These are phyloP conservation scores for Crotalus tigris DNA, from an alignment of 2,113 vertebrate species.

Conservation along the genomic window DNA sequence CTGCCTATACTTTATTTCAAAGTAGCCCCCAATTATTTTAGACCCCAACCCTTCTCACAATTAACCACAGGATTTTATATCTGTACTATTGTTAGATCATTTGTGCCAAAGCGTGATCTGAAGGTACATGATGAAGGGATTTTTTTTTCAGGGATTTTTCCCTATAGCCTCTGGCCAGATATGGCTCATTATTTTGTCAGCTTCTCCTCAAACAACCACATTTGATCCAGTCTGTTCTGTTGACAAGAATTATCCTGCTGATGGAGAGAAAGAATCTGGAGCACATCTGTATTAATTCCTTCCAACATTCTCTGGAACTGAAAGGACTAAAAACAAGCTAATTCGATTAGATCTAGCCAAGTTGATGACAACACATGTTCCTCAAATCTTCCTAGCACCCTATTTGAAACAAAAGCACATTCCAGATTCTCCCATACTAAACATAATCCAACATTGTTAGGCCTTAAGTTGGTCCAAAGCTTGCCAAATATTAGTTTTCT, in stretches of 20 bases:
- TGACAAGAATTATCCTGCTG: not conserved
- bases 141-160: not conserved
- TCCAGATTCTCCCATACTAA: not conserved
- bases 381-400: not conserved
- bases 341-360: not conserved
- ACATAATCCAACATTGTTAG: not conserved
- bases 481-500: not conserved
- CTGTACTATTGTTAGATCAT: not conserved
- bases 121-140: not conserved
- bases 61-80: not conserved
- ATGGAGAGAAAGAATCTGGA: not conserved
- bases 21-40: not conserved
- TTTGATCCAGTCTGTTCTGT: not conserved
- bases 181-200: not conserved
- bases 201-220: not conserved
- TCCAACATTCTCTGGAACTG: not conserved
- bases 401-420: not conserved
- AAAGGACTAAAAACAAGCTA: not conserved
- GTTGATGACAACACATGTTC: not conserved
- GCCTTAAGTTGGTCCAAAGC: too few species aligned
- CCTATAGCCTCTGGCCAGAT: not conserved
- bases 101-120: not conserved
- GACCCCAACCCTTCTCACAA: not conserved
- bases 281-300: not conserved
- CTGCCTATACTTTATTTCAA: not conserved